Evolutionary conservation across 2,888 invertebrate genomes (phyloP).

Genomic region (Tanaodytes sp.): DNA sequence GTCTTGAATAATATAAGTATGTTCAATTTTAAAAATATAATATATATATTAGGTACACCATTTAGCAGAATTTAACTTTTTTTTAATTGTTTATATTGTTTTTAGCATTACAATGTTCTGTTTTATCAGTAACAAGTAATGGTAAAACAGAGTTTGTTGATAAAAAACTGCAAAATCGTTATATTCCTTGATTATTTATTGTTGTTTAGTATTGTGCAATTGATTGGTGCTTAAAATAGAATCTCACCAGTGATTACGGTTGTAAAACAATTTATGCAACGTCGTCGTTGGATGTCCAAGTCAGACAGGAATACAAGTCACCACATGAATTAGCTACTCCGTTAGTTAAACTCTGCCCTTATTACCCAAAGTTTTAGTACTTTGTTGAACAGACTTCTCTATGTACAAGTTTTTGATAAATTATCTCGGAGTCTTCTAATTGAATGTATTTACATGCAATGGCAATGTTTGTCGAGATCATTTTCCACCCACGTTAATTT

Average conservation of each 20-base stretch:
- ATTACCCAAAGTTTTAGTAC: slow-evolving; percentile 15
- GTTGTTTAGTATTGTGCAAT: neutral
- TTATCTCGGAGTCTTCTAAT: slow-evolving; percentile 5
- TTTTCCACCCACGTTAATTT: too few relatives aligned
- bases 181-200: too few relatives aligned
- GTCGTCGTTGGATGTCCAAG: neutral
- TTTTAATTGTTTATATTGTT: neutral
- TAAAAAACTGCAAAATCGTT: too few relatives aligned
- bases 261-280: slow-evolving; percentile 10
- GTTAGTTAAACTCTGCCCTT: slow-evolving; percentile 16
- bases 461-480: neutral
- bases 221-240: neutral
- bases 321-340: slow-evolving; percentile 12
- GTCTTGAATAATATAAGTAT: too few relatives aligned
- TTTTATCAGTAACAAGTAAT: too few relatives aligned
- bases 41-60: too few relatives aligned
- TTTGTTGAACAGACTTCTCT: slow-evolving; percentile 2
- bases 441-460: slow-evolving; percentile 7
- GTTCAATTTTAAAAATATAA: too few relatives aligned
- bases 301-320: slow-evolving; percentile 12
- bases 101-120: neutral
- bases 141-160: too few relatives aligned
- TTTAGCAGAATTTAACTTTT: too few relatives aligned
- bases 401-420: slow-evolving; percentile 6
- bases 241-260: slow-evolving; percentile 11